Evolutionary conservation across 2,113 vertebrate genomes (phyloP).

Genomic region (Recurvirostra avosetta): DNA sequence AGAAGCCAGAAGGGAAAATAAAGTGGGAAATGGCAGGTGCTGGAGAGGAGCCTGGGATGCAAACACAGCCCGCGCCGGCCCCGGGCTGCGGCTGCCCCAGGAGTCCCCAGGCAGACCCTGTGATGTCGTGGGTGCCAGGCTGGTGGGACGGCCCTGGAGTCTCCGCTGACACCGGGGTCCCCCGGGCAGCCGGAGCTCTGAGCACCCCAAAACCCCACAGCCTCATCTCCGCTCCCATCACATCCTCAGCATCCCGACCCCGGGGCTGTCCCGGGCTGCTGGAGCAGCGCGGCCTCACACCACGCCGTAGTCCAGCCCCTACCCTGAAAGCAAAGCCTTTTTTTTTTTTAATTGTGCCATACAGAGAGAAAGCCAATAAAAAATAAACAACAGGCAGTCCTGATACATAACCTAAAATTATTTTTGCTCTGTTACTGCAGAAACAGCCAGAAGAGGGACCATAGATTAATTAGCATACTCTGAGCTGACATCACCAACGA

Average conservation of each 20-base stretch:
- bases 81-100: too few species aligned
- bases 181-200: not conserved
- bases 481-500: not conserved
- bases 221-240: not conserved
- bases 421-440: slow-evolving; percentile 25
- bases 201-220: rapidly evolving
- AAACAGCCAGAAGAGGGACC: slow-evolving; percentile 60
- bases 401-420: not conserved
- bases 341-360: not conserved
- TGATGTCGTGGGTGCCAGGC: rapidly evolving
- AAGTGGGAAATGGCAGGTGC: not conserved
- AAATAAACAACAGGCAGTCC: not conserved
- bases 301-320: rapidly evolving
- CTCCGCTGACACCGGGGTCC: rapidly evolving
- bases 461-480: not conserved
- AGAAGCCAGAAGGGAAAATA: not conserved
- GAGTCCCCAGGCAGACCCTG: not conserved
- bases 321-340: not conserved
- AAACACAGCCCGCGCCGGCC: rapidly evolving
- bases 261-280: not conserved
- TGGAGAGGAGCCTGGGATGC: not conserved
- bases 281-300: not conserved
- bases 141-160: not conserved
- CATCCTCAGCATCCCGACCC: not conserved
- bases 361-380: not conserved